Conservation (phyloP, 2,888 invertebrate species). For the Boloria selene region DNA sequence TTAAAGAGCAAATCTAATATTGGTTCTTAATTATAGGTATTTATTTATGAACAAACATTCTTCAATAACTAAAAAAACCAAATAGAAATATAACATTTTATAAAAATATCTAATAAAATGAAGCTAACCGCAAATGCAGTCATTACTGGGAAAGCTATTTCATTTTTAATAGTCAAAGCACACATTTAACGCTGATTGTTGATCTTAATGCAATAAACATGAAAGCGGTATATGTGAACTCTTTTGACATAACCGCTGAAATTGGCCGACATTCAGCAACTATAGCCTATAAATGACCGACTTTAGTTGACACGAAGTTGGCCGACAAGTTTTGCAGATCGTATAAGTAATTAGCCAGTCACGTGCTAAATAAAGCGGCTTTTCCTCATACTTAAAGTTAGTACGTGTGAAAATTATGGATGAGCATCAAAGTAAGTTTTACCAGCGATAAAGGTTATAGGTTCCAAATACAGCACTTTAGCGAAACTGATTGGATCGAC, state of each 20-base stretch:
- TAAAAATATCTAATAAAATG: too few species aligned
- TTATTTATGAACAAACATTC: too few species aligned
- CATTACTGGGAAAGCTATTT: background rate
- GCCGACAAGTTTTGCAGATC: slow-evolving; percentile 35
- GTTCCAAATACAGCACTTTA: background rate
- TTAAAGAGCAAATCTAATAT: too few species aligned
- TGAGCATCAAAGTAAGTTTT: slow-evolving; percentile 19
- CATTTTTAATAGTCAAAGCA: background rate
- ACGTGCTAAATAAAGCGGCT: slow-evolving; percentile 38
- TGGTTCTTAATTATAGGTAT: too few species aligned
- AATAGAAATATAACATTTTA: background rate
- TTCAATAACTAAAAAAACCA: too few species aligned
- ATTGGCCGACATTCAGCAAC: slow-evolving; percentile 36
- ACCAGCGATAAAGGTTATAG: slow-evolving; percentile 2
- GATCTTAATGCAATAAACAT: slow-evolving; percentile 9
- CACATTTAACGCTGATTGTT: background rate
- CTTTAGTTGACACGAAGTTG: slow-evolving; percentile 36
- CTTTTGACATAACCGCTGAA: slow-evolving; percentile 6
- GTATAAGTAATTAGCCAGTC: slow-evolving; percentile 39
- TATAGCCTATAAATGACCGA: slow-evolving; percentile 31
- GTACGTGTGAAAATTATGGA: slow-evolving; percentile 37
- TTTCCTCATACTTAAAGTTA: slow-evolving; percentile 35
- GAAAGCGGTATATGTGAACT: slow-evolving; percentile 12
- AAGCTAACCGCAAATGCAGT: too few species aligned
- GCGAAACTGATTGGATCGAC: too few species aligned